Percentiles rank a stretch among this genome's conserved stretches.
Conservation (phyloP, 2,113 vertebrate species). For the Psilopogon haemacephalus region DNA sequence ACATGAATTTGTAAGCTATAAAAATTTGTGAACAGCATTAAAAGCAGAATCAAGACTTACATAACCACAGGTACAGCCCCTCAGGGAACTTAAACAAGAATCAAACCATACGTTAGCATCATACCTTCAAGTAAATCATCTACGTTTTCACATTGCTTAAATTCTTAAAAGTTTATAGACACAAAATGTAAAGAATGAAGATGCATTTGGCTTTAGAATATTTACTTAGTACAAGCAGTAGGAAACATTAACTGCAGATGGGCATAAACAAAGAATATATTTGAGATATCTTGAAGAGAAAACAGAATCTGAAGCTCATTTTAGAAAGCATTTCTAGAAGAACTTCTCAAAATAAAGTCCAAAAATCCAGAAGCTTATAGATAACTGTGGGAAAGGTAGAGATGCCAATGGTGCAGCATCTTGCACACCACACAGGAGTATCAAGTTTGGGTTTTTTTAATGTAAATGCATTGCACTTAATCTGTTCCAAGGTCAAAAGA, state of each 20-base stretch:
- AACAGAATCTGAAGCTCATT: not conserved
- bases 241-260: not conserved
- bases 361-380: not conserved
- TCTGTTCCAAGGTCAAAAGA: not conserved
- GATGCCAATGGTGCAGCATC: not conserved
- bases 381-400: not conserved
- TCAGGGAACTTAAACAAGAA: not conserved
- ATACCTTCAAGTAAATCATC: not conserved
- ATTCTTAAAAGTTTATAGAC: too few relatives aligned
- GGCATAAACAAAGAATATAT: not conserved
- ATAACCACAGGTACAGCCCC: not conserved
- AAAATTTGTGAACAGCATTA: not conserved
- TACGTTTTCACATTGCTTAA: not conserved
- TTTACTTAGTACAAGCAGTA: not conserved
- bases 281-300: not conserved
- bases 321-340: not conserved
- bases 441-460: not conserved
- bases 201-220: not conserved
- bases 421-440: not conserved
- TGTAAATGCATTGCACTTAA: not conserved
- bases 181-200: too few relatives aligned
- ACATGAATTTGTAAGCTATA: not conserved
- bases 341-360: not conserved
- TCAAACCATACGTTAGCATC: not conserved
- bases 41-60: not conserved